Evolutionary conservation across 2,113 vertebrate genomes (phyloP), one percentile per base, ranked within the genome.

Genomic region (Theropithecus gelada): DNA sequence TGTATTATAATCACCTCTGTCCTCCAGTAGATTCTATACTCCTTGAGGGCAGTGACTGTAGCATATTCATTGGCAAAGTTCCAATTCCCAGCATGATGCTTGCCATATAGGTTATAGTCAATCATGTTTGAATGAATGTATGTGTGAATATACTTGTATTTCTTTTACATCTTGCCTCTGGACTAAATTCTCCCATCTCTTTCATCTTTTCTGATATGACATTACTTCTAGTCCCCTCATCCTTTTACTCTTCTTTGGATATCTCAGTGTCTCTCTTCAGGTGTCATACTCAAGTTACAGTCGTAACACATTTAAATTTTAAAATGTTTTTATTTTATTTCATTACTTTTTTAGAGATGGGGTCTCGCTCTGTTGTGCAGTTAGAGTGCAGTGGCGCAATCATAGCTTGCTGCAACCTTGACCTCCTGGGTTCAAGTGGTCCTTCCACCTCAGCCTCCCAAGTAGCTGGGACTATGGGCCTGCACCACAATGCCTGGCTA

Each of bases 221-320:
- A 1, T 78, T 27, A 59, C 68, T 92, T 94, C 84, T 95, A 81
- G 66, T 85, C 38, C 12, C 17, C 25, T 85, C 13, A 66, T 32
- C 5, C 40, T 75, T 93, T 79, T 84, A 43, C 43, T 96, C 80
- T 91, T 92, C 48, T 93, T 83, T 88, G 72, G 32, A 16, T 95
- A 22, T 27, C 45, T 88, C 45, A 35, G 0, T 82, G 38, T 66
- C 59, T 75, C 57, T 90, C 48, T 88, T 92, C 43, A 84, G 40
- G 57, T 96, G 3, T 83, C 13, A 66, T 55, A n/a, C 35, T 23
- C 50, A 55, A 35, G 50, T 80, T 80, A n/a, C 50, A 55, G 18
- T 20, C n/a, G 48, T 23, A n/a, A 22, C 50, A n/a, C 35, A n/a
- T 55, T 80, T 55, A 80, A 23, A 80, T 75, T 85, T 76, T 48